A percentile compares a stretch with the other conserved stretches of the same genome.
These are phyloP conservation scores for Macrosteles quadrilineatus DNA, from an alignment of 1,140 invertebrate genomes.

Conservation along the genomic window DNA sequence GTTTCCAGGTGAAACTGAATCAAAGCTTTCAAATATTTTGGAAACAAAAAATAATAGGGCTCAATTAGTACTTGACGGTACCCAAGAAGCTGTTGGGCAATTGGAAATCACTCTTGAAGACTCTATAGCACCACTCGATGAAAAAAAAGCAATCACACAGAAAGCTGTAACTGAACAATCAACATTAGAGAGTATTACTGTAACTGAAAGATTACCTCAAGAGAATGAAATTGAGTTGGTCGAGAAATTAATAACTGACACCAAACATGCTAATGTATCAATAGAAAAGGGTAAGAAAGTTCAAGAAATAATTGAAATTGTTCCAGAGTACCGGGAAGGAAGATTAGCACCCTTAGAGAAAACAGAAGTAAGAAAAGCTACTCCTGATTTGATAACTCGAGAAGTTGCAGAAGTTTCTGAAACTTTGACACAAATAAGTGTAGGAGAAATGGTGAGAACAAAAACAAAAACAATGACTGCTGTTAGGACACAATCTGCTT, in stretches of 20 bases:
- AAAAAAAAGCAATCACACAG: constrained; percentile 36
- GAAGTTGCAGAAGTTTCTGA: constrained; percentile 39
- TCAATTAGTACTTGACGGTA: constrained; percentile 43
- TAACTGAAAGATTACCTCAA: constrained; percentile 43
- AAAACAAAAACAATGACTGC: constrained; percentile 43
- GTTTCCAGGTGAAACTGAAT: constrained; percentile 56
- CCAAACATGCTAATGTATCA: constrained; percentile 36
- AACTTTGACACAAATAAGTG: constrained; percentile 35
- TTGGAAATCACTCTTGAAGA: constrained; percentile 47
- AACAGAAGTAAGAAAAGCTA: constrained; percentile 39
- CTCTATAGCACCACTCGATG: constrained; percentile 43
- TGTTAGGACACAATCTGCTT: constrained; percentile 45
- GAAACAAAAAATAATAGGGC: constrained; percentile 46
- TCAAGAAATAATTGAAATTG: constrained; percentile 43
- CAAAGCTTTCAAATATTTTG: constrained; percentile 38
- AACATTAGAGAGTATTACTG: constrained; percentile 46
- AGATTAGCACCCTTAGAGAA: constrained; percentile 32
- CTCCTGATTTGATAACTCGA: constrained; percentile 31
- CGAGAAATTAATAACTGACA: constrained; percentile 35
- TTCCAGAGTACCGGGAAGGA: constrained; percentile 42
- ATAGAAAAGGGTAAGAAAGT: constrained; percentile 40
- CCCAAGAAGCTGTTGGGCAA: constrained; percentile 51
- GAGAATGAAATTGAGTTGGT: constrained; percentile 44
- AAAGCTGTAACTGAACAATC: constrained; percentile 48
- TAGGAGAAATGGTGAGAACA: constrained; percentile 34